phyloP scores from a whole-genome alignment of 2,888 invertebrate genomes.

The Pristionchus mayeri region DNA sequence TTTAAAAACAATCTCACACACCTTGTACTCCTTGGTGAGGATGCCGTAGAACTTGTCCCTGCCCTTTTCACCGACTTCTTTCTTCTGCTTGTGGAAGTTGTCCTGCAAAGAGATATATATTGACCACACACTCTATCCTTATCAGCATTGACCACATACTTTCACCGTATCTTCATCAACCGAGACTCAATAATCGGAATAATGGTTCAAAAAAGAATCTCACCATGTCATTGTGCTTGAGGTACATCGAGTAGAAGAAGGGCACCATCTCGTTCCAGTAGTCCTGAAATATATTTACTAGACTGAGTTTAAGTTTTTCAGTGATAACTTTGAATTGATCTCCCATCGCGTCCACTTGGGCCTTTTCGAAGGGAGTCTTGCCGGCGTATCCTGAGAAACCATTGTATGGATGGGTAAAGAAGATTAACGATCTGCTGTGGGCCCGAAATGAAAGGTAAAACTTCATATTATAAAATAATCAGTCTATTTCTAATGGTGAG shows the following conservation, averaged over 20 bases:
- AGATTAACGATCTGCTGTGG: no score
- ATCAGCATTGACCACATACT: background rate
- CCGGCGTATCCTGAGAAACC: background rate
- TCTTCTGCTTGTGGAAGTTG: background rate
- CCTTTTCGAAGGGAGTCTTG: background rate
- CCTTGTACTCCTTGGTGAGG: slow-evolving; percentile 31
- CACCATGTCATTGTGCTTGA: background rate
- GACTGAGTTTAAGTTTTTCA: background rate
- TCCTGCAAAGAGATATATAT: background rate
- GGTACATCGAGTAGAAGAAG: slow-evolving; percentile 28
- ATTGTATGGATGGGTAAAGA: no score
- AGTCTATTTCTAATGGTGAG: no score
- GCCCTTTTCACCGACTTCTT: slow-evolving; percentile 30
- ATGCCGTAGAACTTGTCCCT: slow-evolving; percentile 35
- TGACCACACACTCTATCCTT: background rate
- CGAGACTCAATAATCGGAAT: background rate
- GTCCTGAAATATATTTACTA: background rate
- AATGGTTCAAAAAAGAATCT: background rate
- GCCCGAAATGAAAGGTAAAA: no score
- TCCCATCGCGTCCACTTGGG: background rate
- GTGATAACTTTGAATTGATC: background rate
- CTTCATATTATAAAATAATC: no score
- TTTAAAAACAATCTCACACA: background rate
- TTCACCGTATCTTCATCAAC: no score
- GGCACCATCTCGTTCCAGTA: slow-evolving; percentile 20